Conservation (phyloP, 2,888 invertebrate species). For the Metopia argyrocephala region DNA sequence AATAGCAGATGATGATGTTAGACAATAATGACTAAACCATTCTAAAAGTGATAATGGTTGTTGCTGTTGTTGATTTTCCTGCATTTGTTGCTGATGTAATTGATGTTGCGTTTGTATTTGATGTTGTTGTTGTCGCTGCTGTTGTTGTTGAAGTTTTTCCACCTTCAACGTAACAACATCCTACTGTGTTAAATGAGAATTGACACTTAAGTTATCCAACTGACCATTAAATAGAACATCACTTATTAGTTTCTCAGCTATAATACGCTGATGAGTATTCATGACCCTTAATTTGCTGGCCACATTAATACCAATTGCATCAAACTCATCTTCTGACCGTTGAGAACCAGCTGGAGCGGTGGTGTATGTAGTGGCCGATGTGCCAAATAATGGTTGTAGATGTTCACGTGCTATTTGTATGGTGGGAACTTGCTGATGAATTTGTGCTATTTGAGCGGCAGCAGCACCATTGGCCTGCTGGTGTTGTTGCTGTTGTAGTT, state of each 20-base stretch:
- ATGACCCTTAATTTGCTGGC: conserved; percentile 76
- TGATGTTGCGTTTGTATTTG: background rate
- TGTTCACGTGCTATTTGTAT: conserved; percentile 77
- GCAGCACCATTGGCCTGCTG: conserved; percentile 63
- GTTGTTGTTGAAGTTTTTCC: conserved; percentile 30
- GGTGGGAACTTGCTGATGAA: conserved; percentile 74
- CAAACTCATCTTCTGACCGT: conserved; percentile 75
- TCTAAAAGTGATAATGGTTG: conserved; percentile 50
- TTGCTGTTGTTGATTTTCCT: conserved; percentile 15
- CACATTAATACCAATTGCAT: conserved; percentile 77
- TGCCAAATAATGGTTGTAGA: conserved; percentile 75
- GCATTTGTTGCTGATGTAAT: background rate
- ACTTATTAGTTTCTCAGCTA: conserved; percentile 77
- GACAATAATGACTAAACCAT: conserved; percentile 63
- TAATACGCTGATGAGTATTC: conserved; percentile 76
- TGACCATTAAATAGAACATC: conserved; percentile 77
- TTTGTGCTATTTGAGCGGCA: conserved; percentile 68
- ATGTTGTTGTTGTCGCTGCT: background rate
- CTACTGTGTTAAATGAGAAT: conserved; percentile 74
- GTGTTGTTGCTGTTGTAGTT: conserved; percentile 72
- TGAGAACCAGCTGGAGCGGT: conserved; percentile 68
- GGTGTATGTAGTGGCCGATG: conserved; percentile 71
- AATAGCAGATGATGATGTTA: conserved; percentile 52
- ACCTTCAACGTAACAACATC: conserved; percentile 44
- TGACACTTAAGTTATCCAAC: conserved; percentile 74